A percentile compares a stretch with the other conserved stretches of the same genome.
Conservation (phyloP, 1,140 invertebrate species). For the Danaus plexippus region DNA sequence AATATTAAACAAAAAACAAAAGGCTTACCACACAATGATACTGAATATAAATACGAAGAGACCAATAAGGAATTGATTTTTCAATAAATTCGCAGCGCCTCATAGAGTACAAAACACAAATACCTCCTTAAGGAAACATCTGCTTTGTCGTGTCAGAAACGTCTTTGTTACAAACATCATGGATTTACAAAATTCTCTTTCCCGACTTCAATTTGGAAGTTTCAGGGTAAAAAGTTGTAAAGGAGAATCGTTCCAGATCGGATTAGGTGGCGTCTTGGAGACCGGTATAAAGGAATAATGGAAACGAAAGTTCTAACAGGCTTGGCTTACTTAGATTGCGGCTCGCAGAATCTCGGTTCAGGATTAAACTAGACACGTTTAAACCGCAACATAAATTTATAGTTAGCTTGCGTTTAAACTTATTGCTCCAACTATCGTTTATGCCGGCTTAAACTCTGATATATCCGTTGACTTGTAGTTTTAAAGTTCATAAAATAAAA, state of each 20-base stretch:
- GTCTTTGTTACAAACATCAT: conserved; percentile 16
- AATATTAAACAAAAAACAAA: too few species aligned
- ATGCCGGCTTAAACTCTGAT: conserved; percentile 7
- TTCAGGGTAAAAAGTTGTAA: conserved; percentile 12
- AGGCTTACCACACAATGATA: too few species aligned
- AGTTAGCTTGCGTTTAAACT: conserved; percentile 14
- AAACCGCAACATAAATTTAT: conserved; percentile 19
- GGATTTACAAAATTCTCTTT: conserved; percentile 7
- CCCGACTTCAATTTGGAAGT: conserved; percentile 17
- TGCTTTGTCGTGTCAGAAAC: conserved; percentile 2
- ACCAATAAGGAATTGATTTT: too few species aligned
- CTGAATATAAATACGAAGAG: too few species aligned
- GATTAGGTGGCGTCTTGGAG: conserved; percentile 16
- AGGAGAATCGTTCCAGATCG: conserved; percentile 17
- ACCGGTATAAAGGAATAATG: conserved; percentile 15
- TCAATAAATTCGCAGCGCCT: too few species aligned
- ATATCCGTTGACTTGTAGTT: conserved; percentile 3
- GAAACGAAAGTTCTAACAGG: conserved; percentile 16
- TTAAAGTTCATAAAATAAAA: too few species aligned
- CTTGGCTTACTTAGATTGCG: conserved; percentile 18
- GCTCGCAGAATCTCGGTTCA: conserved; percentile 14
- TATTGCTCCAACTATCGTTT: conserved; percentile 9
- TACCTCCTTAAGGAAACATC: not conserved
- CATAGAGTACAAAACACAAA: not conserved
- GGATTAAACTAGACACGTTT: conserved; percentile 18